Conservation (phyloP, 2,888 invertebrate species). For the Agrochola litura region DNA sequence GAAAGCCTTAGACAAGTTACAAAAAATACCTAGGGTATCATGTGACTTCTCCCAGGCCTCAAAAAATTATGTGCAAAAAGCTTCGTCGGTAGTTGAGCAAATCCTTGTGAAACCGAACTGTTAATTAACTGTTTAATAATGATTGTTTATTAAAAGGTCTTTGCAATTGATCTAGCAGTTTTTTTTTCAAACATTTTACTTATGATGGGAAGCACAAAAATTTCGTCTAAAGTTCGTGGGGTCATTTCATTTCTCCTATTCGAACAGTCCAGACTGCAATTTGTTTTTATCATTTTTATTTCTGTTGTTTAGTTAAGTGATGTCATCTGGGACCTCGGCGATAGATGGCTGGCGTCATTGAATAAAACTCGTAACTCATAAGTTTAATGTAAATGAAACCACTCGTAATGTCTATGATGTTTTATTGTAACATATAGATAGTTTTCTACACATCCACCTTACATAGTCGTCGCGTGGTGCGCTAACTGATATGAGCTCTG, state of each 20-base stretch:
- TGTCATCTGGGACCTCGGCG: not conserved
- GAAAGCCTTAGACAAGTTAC: too few relatives aligned
- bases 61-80: slow-evolving; percentile 1
- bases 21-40: too few relatives aligned
- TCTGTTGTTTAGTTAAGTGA: not conserved
- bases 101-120: not conserved
- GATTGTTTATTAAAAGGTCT: not conserved
- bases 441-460: slow-evolving; percentile 88
- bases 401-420: slow-evolving; percentile 82
- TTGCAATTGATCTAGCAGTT: not conserved
- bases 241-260: not conserved
- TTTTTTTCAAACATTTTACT: too few relatives aligned
- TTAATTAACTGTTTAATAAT: not conserved
- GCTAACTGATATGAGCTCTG: slow-evolving; percentile 88
- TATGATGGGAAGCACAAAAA: not conserved
- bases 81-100: not conserved
- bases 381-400: slow-evolving; percentile 75
- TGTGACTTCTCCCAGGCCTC: not conserved
- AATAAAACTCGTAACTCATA: not conserved
- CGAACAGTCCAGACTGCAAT: not conserved
- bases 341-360: not conserved
- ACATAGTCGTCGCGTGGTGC: slow-evolving; percentile 82
- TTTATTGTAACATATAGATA: slow-evolving; percentile 89
- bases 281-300: not conserved
- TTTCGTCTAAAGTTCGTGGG: not conserved